Evolutionary conservation across 1,140 invertebrate species (phyloP), one percentile per base, ranked within the genome.

Genomic region (Drosophila punjabiensis): DNA sequence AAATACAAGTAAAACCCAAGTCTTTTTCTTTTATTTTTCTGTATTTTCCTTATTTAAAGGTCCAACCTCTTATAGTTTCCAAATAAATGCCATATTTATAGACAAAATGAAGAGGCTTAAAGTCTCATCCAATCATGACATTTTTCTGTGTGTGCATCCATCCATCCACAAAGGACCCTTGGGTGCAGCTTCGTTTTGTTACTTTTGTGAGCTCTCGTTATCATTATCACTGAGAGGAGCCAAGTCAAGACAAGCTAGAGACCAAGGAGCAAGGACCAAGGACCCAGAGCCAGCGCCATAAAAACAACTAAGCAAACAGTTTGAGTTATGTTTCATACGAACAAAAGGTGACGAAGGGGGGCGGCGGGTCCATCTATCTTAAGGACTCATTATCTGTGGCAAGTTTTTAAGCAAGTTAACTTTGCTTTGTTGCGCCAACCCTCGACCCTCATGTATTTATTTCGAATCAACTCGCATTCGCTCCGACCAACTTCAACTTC

Each of bases 351-450:
- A 39, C 52, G 47, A 32, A 60, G n/a, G 18, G 24, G 5, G 32
- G 20, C 33, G 32, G 13, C 16, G 48, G 11, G 55, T 64, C 62
- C 79, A 85, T 79, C 81, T 81, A 74, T 89, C 85, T 89, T 89
- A 85, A 64, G 83, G 89, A 89, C 85, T 89, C 85, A 89, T 89
- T 89, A 89, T 89, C 85, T 89, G 81, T 85, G 81, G 85, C 86
- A 89, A 89, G 78, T 89, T 89, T 87, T 89, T 85, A 73, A 90
- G 78, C 70, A 82, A 89, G 78, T 85, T 81, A 73, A 76, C 68
- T 56, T 67, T 60, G 50, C 45, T 68, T 76, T 76, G 65, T 59
- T 75, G 62, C 61, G 37, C 62, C 56, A 78, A 62, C 79, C 76
- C 77, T 73, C 56, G 73, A 62, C 79, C 76, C 77, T 73, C 67